Percentiles rank a stretch among this genome's conserved stretches.
Evolutionary conservation across 2,888 invertebrate species (phyloP).

Genomic region (Tethea ocularis): DNA sequence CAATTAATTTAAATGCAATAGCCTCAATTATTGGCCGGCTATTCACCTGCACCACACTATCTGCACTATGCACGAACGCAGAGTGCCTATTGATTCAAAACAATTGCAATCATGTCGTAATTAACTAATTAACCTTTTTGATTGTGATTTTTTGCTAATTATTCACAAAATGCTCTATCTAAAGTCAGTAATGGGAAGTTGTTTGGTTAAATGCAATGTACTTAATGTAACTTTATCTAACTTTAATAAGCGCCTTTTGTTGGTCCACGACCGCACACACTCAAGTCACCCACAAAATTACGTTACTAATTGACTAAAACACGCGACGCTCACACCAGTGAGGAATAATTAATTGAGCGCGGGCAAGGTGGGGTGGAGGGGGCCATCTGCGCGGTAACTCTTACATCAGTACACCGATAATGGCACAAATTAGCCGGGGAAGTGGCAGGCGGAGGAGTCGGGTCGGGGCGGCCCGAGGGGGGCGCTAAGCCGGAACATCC

Average conservation of each 20-base stretch:
- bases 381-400: constrained; percentile 82
- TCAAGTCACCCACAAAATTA: constrained; percentile 84
- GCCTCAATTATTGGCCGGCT: constrained; percentile 71
- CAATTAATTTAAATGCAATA: constrained; percentile 80
- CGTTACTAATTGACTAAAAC: constrained; percentile 84
- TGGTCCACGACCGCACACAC: constrained; percentile 73
- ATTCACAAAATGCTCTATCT: constrained; percentile 22
- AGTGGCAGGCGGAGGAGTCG: constrained; percentile 68
- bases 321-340: constrained; percentile 83
- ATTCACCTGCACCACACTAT: constrained; percentile 54
- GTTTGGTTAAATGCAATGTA: constrained; percentile 27
- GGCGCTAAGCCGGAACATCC: constrained; percentile 84
- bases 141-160: not conserved
- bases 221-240: constrained; percentile 37
- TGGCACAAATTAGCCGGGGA: constrained; percentile 83
- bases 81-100: constrained; percentile 34
- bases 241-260: constrained; percentile 61
- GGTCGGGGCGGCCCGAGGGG: constrained; percentile 48
- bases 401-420: constrained; percentile 84
- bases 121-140: constrained; percentile 40
- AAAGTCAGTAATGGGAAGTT: constrained; percentile 14
- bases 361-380: constrained; percentile 63
- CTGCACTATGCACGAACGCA: constrained; percentile 27
- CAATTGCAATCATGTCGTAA: constrained; percentile 46
- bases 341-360: constrained; percentile 83